These are phyloP conservation scores for Caranx ignobilis DNA, from an alignment of 2,113 vertebrate species.

Conservation along the genomic window DNA sequence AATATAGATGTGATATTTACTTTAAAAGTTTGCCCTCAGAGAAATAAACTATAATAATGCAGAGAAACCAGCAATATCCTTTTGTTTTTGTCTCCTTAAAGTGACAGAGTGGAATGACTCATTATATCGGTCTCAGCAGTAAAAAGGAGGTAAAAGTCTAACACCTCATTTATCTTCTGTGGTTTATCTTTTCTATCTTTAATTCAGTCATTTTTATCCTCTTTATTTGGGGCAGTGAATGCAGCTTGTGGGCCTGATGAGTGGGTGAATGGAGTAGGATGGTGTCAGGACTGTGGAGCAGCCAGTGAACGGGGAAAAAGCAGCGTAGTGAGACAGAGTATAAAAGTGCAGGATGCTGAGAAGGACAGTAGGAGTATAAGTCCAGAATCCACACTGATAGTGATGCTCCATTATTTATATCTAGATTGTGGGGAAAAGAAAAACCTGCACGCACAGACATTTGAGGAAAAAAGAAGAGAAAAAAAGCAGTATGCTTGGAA, in stretches of 20 bases:
- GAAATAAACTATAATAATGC: not conserved
- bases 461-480: not conserved
- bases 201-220: slow-evolving; percentile 15
- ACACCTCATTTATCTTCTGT: slow-evolving; percentile 3
- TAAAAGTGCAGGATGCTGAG: slow-evolving; percentile 3
- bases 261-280: slow-evolving; percentile 31
- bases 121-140: slow-evolving; percentile 6
- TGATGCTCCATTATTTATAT: slow-evolving; percentile 41
- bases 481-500: not conserved
- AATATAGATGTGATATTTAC: not conserved
- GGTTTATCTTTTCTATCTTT: slow-evolving; percentile 11
- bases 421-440: slow-evolving; percentile 1
- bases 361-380: not conserved
- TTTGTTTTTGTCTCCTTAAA: slow-evolving; percentile 22
- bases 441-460: not conserved
- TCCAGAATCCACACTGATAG: slow-evolving; percentile 1
- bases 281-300: slow-evolving; percentile 4
- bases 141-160: slow-evolving; percentile 36
- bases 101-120: slow-evolving; percentile 46
- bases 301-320: slow-evolving; percentile 17
- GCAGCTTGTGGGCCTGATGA: slow-evolving; percentile 15
- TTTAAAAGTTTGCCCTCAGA: not conserved
- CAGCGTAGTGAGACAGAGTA: slow-evolving; percentile 18
- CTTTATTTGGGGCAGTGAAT: slow-evolving; percentile 18
- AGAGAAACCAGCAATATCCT: slow-evolving; percentile 6